Evolutionary conservation across 2,113 vertebrate species (phyloP), one percentile per base, ranked within the genome.

Genomic region (Carassius gibelio): DNA sequence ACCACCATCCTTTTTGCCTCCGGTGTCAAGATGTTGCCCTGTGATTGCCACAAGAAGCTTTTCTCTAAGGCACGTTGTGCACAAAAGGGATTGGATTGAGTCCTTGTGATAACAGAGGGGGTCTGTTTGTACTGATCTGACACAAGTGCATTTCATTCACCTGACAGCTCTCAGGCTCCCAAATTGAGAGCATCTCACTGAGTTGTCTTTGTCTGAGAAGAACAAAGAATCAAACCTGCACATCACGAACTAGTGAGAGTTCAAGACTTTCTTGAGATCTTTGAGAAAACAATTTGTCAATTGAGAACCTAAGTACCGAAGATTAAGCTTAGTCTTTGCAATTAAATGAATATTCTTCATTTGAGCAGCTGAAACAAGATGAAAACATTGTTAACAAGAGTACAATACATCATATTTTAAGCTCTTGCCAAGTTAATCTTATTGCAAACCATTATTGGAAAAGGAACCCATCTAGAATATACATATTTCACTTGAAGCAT

Each of bases 21-120:
- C 90, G 93, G 94, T 94, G 92, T 94, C 94, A 95, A 95, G 94
- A 95, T 95, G 94, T 95, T 95, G 93, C 87, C 71, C 83, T 90
- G 91, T 92, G 94, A 95, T 95, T 95, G 93, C 92, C 89, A 91
- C 89, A 90, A 91, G 91, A 90, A 89, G 92, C 87, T 87, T 90
- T 90, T 90, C 76, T 92, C 89, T 84, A 79, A 69, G 90, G 87
- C 90, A 92, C 45, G 69, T 77, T 84, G 88, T 84, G 90, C 88
- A 91, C 91, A 93, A 93, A 93, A 83, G 91, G 87, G 90, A 84
- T 86, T 77, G 86, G 89, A 93, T 88, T 91, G 91, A 94, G 87
- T 87, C 88, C 50, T 69, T 75, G 66, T 89, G 88, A 87, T 85
- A 89, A 83, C 48, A 71, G 75, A 68, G 84, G 66, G 9, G 74